Base-by-base conservation (phyloP, 2,888 invertebrate genomes). In the Tubiluchus corallicola region DNA sequence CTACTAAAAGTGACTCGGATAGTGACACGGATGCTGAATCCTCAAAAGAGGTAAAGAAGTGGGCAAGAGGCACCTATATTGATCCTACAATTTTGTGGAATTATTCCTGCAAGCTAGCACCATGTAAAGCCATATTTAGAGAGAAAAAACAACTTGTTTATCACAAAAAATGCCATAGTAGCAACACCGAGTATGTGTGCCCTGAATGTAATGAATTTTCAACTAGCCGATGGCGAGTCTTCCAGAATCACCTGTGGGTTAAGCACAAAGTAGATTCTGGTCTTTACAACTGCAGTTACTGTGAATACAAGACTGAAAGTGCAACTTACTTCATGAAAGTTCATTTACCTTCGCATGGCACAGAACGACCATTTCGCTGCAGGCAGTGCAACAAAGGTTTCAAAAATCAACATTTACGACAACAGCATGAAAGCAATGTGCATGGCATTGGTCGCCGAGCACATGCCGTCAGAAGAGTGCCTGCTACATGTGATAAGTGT, bases 241-340 rank as follows among this genome's bases (percentile, higher is more conserved):
- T 29, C 29, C 29, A 29, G 29, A 29, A 29, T 29, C 29, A 29
- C 29, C n/a, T 29, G 29, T 29, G 29, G 29, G n/a, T 29, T 9
- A 29, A 29, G 29, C 29, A 29, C 29, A 29, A 29, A n/a, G n/a
- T 9, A n/a, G 29, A 29, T n/a, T 29, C 29, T 29, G 29, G 29
- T 29, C 29, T 29, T 9, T 29, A 29, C 29, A 9, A 29, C 29
- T 29, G 29, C 29, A 9, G n/a, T 9, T n/a, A 29, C 9, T 29
- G 29, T 29, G 29, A n/a, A 9, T 29, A 29, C 29, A 29, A 29
- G 29, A 29, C 29, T 9, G 29, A 29, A n/a, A 29, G 29, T 29
- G 9, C n/a, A n/a, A 9, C 29, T n/a, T 29, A 29, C 29, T 29
- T 29, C 29, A 29, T 29, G 29, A 9, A 9, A 9, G 29, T 29